Base-by-base conservation (phyloP, 1,140 invertebrate species). In the Diabrotica virgifera region DNA sequence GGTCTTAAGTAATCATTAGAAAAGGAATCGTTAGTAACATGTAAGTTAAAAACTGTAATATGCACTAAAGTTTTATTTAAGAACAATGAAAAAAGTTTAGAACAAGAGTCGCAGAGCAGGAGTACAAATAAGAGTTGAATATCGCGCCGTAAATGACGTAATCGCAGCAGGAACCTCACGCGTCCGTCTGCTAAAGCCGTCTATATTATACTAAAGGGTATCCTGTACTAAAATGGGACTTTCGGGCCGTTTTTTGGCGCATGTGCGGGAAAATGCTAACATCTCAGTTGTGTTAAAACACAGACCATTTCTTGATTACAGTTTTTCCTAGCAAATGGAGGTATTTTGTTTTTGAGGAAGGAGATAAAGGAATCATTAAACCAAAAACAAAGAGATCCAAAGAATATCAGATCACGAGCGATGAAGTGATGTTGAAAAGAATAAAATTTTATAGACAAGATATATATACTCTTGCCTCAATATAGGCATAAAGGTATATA, bases 261-360 rank as follows among this genome's bases (percentile, higher is more conserved):
- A 57, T 57, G 55, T 57, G 55, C 37, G 36, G 37, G 36, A 24
- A 12, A 57, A 57, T 40, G 36, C 55, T 12, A 57, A 57, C 55
- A 57, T 57, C 55, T 57, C 55, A 57, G 55, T 57, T 57, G 55
- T 36, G 36, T 57, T 36, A 36, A 12, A 12, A 57, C 36, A 24
- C n/a, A 36, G 12, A 36, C n/a, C 55, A 13, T 40, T 57, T 36
- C 55, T n/a, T 57, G 9, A 37, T 40, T 57, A 36, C 11, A 5
- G 5, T 57, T 57, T 57, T 57, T 36, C 24, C 36, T 10, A 57
- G 12, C n/a, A 11, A 37, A 35, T 10, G 37, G 24, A 12, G 36
- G 36, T 12, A 46, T 53, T 53, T 24, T 12, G 12, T 24, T 13
- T 12, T 53, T n/a, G 0, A 2, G n/a, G 3, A 46, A 10, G n/a